Percentiles rank a stretch among this genome's conserved stretches.
Evolutionary conservation across 2,797 vertebrate species (phyloP).

Genomic region (Sardinella longiceps): DNA sequence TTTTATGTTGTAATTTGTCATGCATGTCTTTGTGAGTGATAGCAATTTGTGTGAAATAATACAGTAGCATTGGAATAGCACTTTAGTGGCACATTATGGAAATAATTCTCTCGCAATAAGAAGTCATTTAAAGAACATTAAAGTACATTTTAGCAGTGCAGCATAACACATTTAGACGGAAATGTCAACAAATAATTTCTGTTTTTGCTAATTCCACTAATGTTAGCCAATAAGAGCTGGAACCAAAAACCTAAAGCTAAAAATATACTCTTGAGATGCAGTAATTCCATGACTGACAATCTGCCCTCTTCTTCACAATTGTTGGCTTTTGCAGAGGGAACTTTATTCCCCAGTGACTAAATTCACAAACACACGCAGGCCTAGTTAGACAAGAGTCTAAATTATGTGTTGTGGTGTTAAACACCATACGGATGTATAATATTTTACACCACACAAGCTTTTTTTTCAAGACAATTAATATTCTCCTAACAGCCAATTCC

Average conservation of each 20-base stretch:
- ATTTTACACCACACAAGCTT: conserved; percentile 19
- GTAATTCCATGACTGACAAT: not conserved
- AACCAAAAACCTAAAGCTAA: not conserved
- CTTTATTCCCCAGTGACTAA: not conserved
- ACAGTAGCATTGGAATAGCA: no score
- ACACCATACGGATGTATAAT: not conserved
- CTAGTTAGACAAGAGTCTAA: not conserved
- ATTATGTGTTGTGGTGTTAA: not conserved
- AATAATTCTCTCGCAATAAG: not conserved
- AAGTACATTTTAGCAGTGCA: no score
- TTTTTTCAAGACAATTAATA: conserved; percentile 43
- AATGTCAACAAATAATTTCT: not conserved
- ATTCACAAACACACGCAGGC: not conserved
- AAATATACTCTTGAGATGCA: not conserved
- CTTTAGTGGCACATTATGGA: no score
- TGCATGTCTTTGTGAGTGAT: not conserved
- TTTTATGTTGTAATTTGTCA: not conserved
- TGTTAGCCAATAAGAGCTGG: not conserved
- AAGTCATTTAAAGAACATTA: no score
- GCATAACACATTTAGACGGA: no score
- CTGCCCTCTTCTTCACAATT: not conserved
- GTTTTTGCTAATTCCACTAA: not conserved
- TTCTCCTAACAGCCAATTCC: conserved; percentile 40
- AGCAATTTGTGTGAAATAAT: not conserved
- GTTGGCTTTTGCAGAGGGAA: not conserved